Evolutionary conservation across 2,888 invertebrate species (phyloP).

Genomic region (Morpho helenor): DNA sequence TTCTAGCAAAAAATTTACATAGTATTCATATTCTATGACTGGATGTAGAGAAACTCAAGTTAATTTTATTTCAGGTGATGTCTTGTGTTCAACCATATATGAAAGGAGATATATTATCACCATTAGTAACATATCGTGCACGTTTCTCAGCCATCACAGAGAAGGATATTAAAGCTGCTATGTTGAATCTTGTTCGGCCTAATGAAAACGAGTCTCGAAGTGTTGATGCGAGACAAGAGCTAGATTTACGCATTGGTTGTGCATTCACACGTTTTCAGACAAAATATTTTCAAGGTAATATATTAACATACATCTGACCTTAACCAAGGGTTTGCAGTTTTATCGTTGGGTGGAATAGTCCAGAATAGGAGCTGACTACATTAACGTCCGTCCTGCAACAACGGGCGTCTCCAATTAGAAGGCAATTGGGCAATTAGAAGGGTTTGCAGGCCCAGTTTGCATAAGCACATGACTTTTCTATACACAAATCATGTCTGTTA

Average conservation of each 20-base stretch:
- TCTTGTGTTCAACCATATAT: constrained; percentile 86
- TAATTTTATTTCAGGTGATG: constrained; percentile 75
- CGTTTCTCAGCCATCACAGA: constrained; percentile 99
- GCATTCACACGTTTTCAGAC: constrained; percentile 99
- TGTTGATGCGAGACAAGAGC: constrained; percentile 97
- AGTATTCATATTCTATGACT: too few species aligned
- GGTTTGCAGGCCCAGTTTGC: too few species aligned
- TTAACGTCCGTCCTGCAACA: too few species aligned
- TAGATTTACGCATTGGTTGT: constrained; percentile 98
- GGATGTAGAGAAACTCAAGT: too few species aligned
- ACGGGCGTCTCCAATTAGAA: too few species aligned
- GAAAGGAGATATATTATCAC: constrained; percentile 82
- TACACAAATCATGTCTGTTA: too few species aligned
- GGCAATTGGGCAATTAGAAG: not conserved
- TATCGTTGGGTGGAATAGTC: too few species aligned
- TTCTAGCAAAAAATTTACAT: too few species aligned
- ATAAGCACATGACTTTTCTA: too few species aligned
- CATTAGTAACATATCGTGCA: constrained; percentile 88
- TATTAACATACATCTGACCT: not conserved
- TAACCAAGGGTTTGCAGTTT: not conserved
- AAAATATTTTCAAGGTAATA: constrained; percentile 93
- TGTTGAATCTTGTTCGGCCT: constrained; percentile 89
- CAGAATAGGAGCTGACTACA: too few species aligned
- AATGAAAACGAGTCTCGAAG: constrained; percentile 98
- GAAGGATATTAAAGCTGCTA: constrained; percentile 96